These are phyloP conservation scores for Mustela lutreola DNA, from an alignment of 2,113 vertebrate genomes.

Conservation along the genomic window DNA sequence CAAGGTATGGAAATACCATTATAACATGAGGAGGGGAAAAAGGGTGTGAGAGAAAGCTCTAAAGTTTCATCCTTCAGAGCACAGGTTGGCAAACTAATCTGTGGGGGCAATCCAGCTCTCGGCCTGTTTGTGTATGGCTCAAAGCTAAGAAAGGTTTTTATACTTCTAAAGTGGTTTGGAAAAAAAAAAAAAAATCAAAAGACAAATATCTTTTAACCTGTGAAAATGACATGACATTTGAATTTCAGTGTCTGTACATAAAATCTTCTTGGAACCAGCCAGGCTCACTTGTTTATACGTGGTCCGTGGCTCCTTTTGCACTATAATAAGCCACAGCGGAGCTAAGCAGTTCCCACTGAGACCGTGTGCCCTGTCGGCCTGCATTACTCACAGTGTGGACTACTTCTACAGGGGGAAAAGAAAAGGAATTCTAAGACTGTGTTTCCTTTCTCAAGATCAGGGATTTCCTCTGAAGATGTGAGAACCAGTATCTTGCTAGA, in stretches of 20 bases:
- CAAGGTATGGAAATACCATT: not conserved
- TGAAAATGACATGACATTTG: not conserved
- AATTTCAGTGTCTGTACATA: not conserved
- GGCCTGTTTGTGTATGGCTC: not conserved
- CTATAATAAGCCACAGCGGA: not conserved
- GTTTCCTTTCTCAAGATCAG: not conserved
- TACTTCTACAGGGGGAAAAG: not conserved
- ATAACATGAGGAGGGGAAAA: not conserved
- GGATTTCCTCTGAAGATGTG: not conserved
- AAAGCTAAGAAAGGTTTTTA: not conserved
- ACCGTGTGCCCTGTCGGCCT: rapidly evolving
- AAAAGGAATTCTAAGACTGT: not conserved
- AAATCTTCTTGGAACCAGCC: not conserved
- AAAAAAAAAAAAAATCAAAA: not conserved
- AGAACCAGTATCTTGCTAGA: not conserved
- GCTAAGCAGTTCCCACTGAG: not conserved
- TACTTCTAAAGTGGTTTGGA: not conserved
- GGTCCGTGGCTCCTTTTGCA: no score
- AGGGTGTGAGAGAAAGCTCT: not conserved
- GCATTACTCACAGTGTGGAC: not conserved
- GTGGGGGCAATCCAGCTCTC: no score
- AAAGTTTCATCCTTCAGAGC: not conserved
- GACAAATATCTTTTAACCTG: not conserved
- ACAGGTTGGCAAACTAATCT: not conserved
- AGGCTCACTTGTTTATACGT: not conserved